These are phyloP conservation scores for Theretra japonica DNA, from an alignment of 2,888 invertebrate genomes.

Conservation along the genomic window DNA sequence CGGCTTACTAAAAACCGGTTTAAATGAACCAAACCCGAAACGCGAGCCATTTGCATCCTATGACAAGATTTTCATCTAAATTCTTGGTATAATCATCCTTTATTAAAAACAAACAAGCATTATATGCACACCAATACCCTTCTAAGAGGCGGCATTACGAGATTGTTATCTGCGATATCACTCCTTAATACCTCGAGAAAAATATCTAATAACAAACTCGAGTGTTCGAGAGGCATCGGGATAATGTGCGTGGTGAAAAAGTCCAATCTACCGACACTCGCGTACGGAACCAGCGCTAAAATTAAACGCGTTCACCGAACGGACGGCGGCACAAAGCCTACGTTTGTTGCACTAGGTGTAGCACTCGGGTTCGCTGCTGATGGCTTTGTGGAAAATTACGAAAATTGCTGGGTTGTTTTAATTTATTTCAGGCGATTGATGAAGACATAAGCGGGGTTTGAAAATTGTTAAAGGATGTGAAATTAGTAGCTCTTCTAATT, in stretches of 20 bases:
- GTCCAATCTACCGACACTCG: conserved; percentile 39
- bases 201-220: conserved; percentile 23
- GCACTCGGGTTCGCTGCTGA: not conserved
- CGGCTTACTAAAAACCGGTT: too few relatives aligned
- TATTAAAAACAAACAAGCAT: not conserved
- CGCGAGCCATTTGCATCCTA: too few relatives aligned
- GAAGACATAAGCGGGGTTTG: too few relatives aligned
- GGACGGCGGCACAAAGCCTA: conserved; percentile 52
- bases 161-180: conserved; percentile 15
- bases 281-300: conserved; percentile 61
- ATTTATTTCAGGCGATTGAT: too few relatives aligned
- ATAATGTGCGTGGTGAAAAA: conserved; percentile 32
- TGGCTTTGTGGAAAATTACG: too few relatives aligned
- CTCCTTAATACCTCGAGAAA: conserved; percentile 4
- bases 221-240: not conserved
- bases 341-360: not conserved
- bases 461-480: too few relatives aligned
- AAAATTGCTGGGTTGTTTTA: too few relatives aligned
- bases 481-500: too few relatives aligned
- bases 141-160: conserved; percentile 7
- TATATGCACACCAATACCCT: not conserved
- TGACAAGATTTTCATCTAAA: too few relatives aligned
- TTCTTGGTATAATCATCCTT: too few relatives aligned
- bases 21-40: too few relatives aligned
- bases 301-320: conserved; percentile 68